These are phyloP conservation scores for Mungos mungo DNA, from an alignment of 2,113 vertebrate species.

Conservation along the genomic window DNA sequence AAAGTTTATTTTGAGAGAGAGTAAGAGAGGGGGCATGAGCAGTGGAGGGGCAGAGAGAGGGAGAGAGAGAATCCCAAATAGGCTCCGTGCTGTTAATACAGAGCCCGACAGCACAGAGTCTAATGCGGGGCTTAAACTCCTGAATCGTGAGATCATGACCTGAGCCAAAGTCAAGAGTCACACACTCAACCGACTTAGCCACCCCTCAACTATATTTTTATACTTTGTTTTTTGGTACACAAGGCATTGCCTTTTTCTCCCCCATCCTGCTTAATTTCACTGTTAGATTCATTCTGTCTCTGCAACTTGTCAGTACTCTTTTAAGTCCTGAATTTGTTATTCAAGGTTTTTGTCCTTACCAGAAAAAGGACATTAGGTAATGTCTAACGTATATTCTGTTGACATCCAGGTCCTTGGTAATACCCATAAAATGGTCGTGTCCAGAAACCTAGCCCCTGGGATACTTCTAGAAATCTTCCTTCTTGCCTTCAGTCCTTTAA, in stretches of 20 bases:
- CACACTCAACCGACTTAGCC: too few species aligned
- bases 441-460: neutral
- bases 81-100: too few species aligned
- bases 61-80: too few species aligned
- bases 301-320: neutral
- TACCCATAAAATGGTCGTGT: constrained; percentile 19
- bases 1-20: too few species aligned
- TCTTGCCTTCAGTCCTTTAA: neutral
- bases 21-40: too few species aligned
- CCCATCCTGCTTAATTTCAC: neutral
- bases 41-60: too few species aligned
- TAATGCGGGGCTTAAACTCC: too few species aligned
- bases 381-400: neutral
- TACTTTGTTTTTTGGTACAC: neutral
- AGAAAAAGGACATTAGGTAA: too few species aligned
- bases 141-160: too few species aligned
- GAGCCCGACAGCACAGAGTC: too few species aligned
- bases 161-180: too few species aligned
- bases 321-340: constrained; percentile 29
- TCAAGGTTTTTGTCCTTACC: neutral
- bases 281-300: neutral
- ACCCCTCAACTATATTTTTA: neutral
- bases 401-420: neutral
- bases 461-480: neutral
- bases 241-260: neutral